A percentile compares a stretch with the other conserved stretches of the same genome.
Conservation (phyloP, 1,140 invertebrate genomes). For the Trachymyrmex cornetzi region DNA sequence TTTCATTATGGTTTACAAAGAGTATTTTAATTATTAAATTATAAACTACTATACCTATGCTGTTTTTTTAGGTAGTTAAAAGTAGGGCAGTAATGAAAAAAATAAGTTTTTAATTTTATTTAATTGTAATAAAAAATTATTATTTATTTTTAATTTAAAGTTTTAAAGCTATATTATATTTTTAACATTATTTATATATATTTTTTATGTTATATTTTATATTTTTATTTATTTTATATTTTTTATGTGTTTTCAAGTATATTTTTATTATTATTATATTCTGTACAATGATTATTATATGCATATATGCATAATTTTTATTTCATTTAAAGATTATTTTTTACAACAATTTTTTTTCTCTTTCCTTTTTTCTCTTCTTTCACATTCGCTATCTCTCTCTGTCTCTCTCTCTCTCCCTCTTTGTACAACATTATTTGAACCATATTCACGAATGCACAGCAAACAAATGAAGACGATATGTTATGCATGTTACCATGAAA, state of each 20-base stretch:
- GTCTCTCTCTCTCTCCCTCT: not conserved
- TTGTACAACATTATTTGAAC: conserved; percentile 5
- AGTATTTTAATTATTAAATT: conserved; percentile 3
- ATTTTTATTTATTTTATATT: not conserved
- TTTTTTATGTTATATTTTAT: not conserved
- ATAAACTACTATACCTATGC: not conserved
- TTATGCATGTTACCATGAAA: conserved; percentile 33
- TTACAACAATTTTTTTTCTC: too few relatives aligned
- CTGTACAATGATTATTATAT: too few relatives aligned
- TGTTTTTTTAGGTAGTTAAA: not conserved
- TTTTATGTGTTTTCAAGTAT: too few relatives aligned
- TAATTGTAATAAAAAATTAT: not conserved
- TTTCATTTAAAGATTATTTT: not conserved
- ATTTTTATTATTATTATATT: too few relatives aligned
- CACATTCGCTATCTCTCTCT: not conserved
- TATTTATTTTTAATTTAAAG: not conserved
- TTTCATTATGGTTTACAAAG: not conserved
- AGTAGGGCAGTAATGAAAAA: not conserved
- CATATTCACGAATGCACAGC: not conserved
- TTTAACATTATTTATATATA: not conserved
- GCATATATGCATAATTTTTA: too few relatives aligned
- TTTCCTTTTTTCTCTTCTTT: not conserved
- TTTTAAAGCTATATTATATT: not conserved
- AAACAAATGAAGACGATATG: conserved; percentile 36
- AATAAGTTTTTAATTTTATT: not conserved